Evolutionary conservation across 2,797 vertebrate genomes (phyloP).

Genomic region (Alectoris magna): DNA sequence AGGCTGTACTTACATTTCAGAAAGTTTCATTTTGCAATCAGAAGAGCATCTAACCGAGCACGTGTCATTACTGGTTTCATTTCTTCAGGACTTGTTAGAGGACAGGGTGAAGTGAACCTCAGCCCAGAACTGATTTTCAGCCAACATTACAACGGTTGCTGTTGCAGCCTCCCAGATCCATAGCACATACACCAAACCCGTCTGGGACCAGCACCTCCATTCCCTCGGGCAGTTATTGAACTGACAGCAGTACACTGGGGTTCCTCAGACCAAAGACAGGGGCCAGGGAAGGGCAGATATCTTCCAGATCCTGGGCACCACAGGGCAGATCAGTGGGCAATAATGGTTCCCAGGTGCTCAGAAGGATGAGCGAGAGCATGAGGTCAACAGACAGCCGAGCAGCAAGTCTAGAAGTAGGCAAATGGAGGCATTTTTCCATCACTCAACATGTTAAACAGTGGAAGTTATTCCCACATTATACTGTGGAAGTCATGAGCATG

Average conservation of each 20-base stretch:
- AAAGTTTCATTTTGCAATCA: not conserved
- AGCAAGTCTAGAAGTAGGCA: not conserved
- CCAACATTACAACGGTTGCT: rapidly evolving
- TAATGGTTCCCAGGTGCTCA: not conserved
- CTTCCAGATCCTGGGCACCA: not conserved
- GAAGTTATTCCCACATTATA: not conserved
- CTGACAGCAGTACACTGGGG: rapidly evolving
- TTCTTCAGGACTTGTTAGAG: not conserved
- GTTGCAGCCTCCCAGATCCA: not conserved
- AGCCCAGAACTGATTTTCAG: not conserved
- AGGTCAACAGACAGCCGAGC: not conserved
- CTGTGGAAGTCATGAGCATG: not conserved
- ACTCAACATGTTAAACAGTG: not conserved
- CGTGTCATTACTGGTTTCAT: not conserved
- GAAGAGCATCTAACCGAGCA: not conserved
- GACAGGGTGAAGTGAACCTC: not conserved
- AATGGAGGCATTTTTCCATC: rapidly evolving
- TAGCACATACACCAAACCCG: rapidly evolving
- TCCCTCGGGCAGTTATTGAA: not conserved
- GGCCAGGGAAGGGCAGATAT: not conserved
- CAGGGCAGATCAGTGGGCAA: rapidly evolving
- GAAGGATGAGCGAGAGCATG: not conserved
- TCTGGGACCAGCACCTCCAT: not conserved
- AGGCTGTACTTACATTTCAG: not conserved
- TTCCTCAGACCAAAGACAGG: not conserved